Base-by-base conservation (phyloP, 2,888 invertebrate species). In the Dolichomitus sp. region DNA sequence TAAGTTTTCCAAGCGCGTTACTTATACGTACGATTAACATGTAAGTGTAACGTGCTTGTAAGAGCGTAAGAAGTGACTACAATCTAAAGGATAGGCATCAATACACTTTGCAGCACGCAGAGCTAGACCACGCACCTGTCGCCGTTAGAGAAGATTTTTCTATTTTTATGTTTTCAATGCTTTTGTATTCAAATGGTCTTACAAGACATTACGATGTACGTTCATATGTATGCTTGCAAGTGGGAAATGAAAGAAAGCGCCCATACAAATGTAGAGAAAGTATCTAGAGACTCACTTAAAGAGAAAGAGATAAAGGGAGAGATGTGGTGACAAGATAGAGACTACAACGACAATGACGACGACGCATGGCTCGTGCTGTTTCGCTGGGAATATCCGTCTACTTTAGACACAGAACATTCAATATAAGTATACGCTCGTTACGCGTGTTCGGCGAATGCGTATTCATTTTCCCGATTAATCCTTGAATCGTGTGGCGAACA, bases 181-280 rank as follows among this genome's bases (percentile, higher is more conserved):
- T 9, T 2, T 5, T 37, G 0, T 37, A 37, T 37, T 37, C 37
- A 37, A 33, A 37, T 37, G 7, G 37, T 37, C 9, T 37, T 33
- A 30, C 52, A 63, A n/a, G 33, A 2, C 23, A 17, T n/a, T 57
- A 45, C 59, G 30, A 52, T 54, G 0, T 11, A 27, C 33, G 42
- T 14, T 19, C 17, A 48, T 59, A 52, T 76, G 66, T 61, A 70
- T 70, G 9, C 50, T 19, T 9, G 50, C 9, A 7, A 50, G 19
- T 17, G 3, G 68, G 57, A 54, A 69, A 74, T 50, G 69, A 69
- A 19, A 72, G 57, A 57, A 33, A 48, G 79, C 30, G 81, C 84
- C 83, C 80, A 85, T 85, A 74, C 83, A 83, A 81, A 86, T 81
- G 81, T 73, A 70, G 75, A 84, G 69, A 69, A 81, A 84, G 84